These are phyloP conservation scores for Maconellicoccus hirsutus DNA, from an alignment of 1,140 invertebrate species.

Conservation along the genomic window DNA sequence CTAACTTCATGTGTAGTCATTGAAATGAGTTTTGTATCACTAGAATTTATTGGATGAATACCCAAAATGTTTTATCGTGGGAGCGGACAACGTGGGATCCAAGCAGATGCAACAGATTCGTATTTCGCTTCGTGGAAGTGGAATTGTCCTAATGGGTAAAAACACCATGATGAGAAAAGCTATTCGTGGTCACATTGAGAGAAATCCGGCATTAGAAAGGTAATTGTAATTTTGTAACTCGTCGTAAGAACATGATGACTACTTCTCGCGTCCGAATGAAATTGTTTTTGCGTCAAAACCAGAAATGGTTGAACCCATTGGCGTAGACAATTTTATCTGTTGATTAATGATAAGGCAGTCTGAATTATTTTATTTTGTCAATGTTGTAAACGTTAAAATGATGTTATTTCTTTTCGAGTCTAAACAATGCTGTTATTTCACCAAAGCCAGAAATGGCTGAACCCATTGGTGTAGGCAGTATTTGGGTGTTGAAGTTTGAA, in stretches of 20 bases:
- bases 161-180: conserved; percentile 99
- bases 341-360: conserved; percentile 13
- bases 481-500: conserved; percentile 15
- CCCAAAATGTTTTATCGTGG: conserved; percentile 97
- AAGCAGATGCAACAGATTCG: conserved; percentile 99
- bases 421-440: neutral
- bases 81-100: conserved; percentile 99
- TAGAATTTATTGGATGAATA: conserved; percentile 95
- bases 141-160: conserved; percentile 96
- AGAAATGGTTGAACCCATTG: conserved; percentile 37
- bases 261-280: neutral
- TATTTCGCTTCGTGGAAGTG: conserved; percentile 74
- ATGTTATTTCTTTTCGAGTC: neutral
- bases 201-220: conserved; percentile 89
- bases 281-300: conserved; percentile 29
- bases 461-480: conserved; percentile 32
- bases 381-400: neutral
- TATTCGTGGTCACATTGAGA: conserved; percentile 89
- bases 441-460: conserved; percentile 36
- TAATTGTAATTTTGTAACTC: conserved; percentile 32
- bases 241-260: neutral
- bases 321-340: conserved; percentile 25
- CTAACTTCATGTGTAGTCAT: conserved; percentile 29
- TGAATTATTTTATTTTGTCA: neutral
- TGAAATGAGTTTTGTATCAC: too few species aligned